phyloP scores from a whole-genome alignment of 2,888 invertebrate genomes.

The Cosmia trapezina region DNA sequence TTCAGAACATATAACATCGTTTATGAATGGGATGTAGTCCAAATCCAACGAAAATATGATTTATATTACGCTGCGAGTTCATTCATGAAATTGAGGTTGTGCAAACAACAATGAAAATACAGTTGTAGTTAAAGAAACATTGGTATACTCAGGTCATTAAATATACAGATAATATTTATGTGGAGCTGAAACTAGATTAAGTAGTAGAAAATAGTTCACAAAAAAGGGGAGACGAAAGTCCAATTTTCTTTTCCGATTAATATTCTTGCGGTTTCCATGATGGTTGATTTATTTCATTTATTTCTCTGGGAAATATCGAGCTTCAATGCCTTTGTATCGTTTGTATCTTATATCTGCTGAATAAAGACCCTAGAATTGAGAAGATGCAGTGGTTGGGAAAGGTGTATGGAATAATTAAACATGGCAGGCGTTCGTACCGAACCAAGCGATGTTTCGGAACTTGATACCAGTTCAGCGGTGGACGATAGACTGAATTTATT shows the following conservation, averaged over 20 bases:
- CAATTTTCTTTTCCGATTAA: neutral
- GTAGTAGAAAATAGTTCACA: neutral
- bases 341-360: neutral
- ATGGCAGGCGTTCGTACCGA: neutral
- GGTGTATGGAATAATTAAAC: neutral
- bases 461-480: neutral
- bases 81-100: conserved; percentile 61
- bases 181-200: conserved; percentile 3
- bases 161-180: conserved; percentile 49
- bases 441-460: neutral
- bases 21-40: conserved; percentile 53
- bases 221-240: neutral
- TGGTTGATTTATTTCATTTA: neutral
- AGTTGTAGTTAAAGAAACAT: conserved; percentile 52
- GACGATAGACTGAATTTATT: neutral
- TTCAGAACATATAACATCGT: conserved; percentile 18
- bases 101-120: conserved; percentile 54
- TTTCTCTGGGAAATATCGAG: neutral
- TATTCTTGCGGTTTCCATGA: neutral
- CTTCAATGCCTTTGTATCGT: neutral
- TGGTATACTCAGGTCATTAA: conserved; percentile 26
- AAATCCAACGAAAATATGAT: conserved; percentile 51
- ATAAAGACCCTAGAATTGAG: no score
- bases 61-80: conserved; percentile 37
- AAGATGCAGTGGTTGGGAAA: neutral